Base-by-base conservation (phyloP, 1,140 invertebrate species). In the Temnothorax longispinosus region DNA sequence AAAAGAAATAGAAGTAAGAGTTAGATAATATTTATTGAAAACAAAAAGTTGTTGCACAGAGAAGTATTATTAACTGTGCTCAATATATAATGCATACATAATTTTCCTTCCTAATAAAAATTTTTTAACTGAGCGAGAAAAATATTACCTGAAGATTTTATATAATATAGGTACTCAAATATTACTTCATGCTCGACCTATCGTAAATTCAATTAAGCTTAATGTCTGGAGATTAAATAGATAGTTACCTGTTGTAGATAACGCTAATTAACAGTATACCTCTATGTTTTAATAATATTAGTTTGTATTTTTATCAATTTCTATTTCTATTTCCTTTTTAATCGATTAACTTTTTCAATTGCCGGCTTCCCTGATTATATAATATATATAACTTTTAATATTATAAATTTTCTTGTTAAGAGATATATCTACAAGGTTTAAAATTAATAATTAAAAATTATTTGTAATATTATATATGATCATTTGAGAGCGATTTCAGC, bases 161-260 rank as follows among this genome's bases (percentile, higher is more conserved):
- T 13, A 35, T 41, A 60, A 21, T 56, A 21, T 18, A 41, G 27
- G 27, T 27, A 3, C 38, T 67, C 5, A 50, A 64, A 47, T 50
- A 35, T 78, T 52, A 78, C 76, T 64, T 47, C 11, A 80, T 35
- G 76, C 44, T 80, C 60, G 18, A 80, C 15, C 60, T 80, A 69
- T 67, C 64, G 62, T 50, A 65, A 69, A 54, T 67, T 54, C 47
- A 54, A 38, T 80, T 32, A 77, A 77, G 74, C 74, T 77, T 56
- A 38, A 77, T n/a, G n/a, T 47, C 3, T 21, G n/a, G 1, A 44
- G 10, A 78, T 78, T 27, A 32, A 80, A 52, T 67, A 38, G 10
- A 38, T 35, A 18, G 5, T 69, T 80, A 80, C 18, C 62, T 52
- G 47, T 80, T 64, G 77, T 80, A 80, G 77, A 69, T 80, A 80